A percentile compares a stretch with the other conserved stretches of the same genome.
phyloP scores from a whole-genome alignment of 2,888 invertebrate genomes.

The Drosophila cyrtoloma region DNA sequence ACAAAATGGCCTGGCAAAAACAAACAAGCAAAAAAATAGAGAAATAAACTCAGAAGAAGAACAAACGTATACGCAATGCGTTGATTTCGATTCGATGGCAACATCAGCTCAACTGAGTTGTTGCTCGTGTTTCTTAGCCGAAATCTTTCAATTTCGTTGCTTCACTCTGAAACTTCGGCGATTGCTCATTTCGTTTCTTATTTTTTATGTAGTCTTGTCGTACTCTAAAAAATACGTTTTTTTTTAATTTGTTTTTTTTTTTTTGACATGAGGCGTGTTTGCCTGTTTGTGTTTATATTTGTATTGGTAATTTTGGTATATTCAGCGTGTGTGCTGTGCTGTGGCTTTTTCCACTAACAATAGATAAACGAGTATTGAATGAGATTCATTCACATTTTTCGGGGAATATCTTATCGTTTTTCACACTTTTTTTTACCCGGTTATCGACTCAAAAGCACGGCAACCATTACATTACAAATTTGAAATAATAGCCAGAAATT shows the following conservation, averaged over 20 bases:
- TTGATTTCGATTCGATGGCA: conserved; percentile 42
- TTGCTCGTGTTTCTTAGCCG: conserved; percentile 9
- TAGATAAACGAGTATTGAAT: conserved; percentile 66
- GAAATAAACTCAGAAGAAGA: conserved; percentile 7
- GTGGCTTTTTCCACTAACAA: conserved; percentile 71
- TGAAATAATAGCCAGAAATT: conserved; percentile 56
- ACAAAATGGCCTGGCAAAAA: conserved; percentile 54
- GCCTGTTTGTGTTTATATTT: conserved; percentile 41
- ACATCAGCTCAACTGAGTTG: conserved; percentile 11
- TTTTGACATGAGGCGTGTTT: conserved; percentile 33
- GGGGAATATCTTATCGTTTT: conserved; percentile 16
- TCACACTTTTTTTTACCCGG: conserved; percentile 42
- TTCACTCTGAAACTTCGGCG: conserved; percentile 20
- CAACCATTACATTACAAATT: conserved; percentile 8
- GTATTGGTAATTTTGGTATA: conserved; percentile 56
- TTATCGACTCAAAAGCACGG: conserved; percentile 34
- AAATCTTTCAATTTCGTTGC: conserved; percentile 26
- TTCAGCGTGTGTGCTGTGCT: conserved; percentile 24
- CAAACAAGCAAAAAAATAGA: not conserved
- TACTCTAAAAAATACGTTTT: conserved; percentile 7
- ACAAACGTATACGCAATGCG: conserved; percentile 53
- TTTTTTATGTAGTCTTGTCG: conserved; percentile 12
- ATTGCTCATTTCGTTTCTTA: conserved; percentile 13
- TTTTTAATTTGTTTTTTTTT: conserved; percentile 11
- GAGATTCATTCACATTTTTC: conserved; percentile 66